Percentiles rank a stretch among this genome's conserved stretches.
Conservation (phyloP, 2,888 invertebrate species). For the Willowsia nigromaculata region DNA sequence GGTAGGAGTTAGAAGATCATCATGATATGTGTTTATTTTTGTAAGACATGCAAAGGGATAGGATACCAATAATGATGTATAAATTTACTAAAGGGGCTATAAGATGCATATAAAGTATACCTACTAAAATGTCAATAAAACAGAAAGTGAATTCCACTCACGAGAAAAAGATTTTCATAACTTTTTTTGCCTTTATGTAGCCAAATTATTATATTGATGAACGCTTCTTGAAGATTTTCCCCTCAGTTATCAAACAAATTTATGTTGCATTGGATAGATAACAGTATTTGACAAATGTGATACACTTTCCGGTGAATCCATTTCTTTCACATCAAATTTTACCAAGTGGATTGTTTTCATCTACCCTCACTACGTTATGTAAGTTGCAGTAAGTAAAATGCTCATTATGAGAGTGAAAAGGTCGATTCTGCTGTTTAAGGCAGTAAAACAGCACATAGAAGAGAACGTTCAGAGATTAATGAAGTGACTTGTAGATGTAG, state of each 20-base stretch:
- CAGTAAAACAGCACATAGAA: background rate
- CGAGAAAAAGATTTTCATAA: background rate
- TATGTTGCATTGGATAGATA: conserved; percentile 41
- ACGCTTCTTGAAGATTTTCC: background rate
- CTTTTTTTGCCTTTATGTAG: background rate
- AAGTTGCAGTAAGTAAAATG: background rate
- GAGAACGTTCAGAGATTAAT: background rate
- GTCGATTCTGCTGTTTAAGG: background rate
- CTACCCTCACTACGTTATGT: background rate
- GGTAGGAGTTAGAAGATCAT: conserved; percentile 42
- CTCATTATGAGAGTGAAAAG: background rate
- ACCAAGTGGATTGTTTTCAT: background rate
- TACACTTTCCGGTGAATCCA: conserved; percentile 23
- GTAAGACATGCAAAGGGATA: conserved; percentile 46
- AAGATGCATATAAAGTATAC: too few species aligned
- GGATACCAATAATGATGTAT: conserved; percentile 35
- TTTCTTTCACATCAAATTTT: conserved; percentile 34
- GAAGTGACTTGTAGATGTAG: background rate
- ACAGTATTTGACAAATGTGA: conserved; percentile 39
- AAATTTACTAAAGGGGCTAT: too few species aligned
- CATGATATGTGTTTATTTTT: conserved; percentile 51
- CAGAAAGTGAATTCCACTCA: background rate
- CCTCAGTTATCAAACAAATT: conserved; percentile 24
- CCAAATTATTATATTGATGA: background rate
- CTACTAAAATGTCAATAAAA: background rate